Evolutionary conservation across 2,797 vertebrate species (phyloP), one percentile per base, ranked within the genome.

Genomic region (Phyllotis vaccarum): DNA sequence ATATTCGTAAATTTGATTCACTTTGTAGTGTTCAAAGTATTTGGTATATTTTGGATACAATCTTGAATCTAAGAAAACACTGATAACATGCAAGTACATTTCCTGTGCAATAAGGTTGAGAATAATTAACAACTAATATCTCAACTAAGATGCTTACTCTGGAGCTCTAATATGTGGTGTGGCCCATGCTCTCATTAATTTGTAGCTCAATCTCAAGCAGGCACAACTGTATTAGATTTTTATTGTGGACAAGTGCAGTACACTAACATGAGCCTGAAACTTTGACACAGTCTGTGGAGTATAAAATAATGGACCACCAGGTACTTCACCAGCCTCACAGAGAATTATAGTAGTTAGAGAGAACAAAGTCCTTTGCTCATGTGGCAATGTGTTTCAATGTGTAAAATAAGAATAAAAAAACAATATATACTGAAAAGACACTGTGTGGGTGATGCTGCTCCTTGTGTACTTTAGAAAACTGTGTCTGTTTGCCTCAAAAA

Each of bases 1-100:
- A 70, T 29, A 76, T 72, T 58, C 3, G 27, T 83, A 83, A 37
- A 76, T 76, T 95, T 68, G 82, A 70, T 76, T n/a, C 5, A 60
- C 76, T 96, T 87, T 93, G 17, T 90, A 85, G 31, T 6, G 58
- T 66, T 90, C 29, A 40, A 22, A 82, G 10, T 5, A 52, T 83
- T 5, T 89, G 56, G 62, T 76, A 72, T 76, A 19, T 29, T 76
- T 82, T 89, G 0, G 37, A 52, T 40, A n/a, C 3, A 2, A 58
- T 22, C 92, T 95, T 81, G 93, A 95, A 86, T 70, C 0, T 13
- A 70, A 95, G 66, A 64, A 92, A 95, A 78, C 24, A 92, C 46
- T 22, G 34, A 75, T 86, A 83, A 87, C 34, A 6, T 10, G 62
- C 16, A 40, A 40, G 76, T 60, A 34, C 12, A 82, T 88, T 95